Evolutionary conservation across 1,140 invertebrate genomes (phyloP), one percentile per base, ranked within the genome.

Genomic region (Dryas iulia): DNA sequence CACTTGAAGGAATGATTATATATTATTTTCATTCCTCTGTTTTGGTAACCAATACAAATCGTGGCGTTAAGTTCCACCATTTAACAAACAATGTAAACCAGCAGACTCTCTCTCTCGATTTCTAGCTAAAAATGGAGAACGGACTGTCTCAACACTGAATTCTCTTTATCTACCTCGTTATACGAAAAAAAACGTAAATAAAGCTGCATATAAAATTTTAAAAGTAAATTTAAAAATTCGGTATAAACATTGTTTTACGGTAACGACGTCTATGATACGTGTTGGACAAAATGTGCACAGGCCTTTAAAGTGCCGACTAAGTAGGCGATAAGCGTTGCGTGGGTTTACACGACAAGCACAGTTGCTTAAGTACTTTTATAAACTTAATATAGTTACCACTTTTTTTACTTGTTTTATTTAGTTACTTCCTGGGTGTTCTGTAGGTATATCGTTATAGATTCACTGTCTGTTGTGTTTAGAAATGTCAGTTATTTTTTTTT

Each of bases 291-390:
- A 69, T 69, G 59, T 69, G 77, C 79, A 84, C 83, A 77, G 82
- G 83, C 78, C 66, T 69, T 61, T 24, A 57, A 68, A 81, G 73
- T 74, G 76, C 75, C 74, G 72, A 72, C 76, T 86, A 58, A 74
- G 83, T 81, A 82, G 78, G 74, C 86, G 84, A 88, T 87, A 88
- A 88, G 78, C 64, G 72, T 69, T 82, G 87, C 86, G 88, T 89
- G 87, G 87, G 86, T 68, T 69, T 66, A 75, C 73, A 77, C 69
- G 71, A 66, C 77, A 73, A 69, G 74, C 70, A 74, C 84, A 74
- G 82, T 86, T 87, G 84, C 82, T 84, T 84, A 80, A 84, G 78
- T 71, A 70, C 84, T 83, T 87, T 87, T 86, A 87, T 86, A 78
- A 77, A 76, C 68, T 71, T 82, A 84, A 83, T 83, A 79, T 66